Evolutionary conservation across 2,888 invertebrate genomes (phyloP), one percentile per base, ranked within the genome.

Genomic region (Plebejus argus): DNA sequence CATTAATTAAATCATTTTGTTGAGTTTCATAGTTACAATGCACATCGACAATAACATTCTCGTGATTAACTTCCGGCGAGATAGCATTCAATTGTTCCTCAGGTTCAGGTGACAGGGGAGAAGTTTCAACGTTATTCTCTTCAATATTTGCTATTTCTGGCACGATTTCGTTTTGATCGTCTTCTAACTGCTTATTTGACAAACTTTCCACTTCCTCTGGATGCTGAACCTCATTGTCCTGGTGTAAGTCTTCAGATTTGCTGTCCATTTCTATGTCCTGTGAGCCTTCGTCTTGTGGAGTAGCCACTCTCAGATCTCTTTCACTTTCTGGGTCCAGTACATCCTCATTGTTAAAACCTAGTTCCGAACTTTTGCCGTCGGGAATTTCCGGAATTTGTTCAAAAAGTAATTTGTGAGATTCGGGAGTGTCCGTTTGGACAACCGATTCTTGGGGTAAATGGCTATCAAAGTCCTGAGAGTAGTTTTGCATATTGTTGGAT

Each of bases 351-450:
- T 85, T 84, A 82, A 93, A 93, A 58, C 93, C 93, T 85, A 93
- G 82, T 83, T 93, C 93, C 23, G 93, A 93, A 84, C 91, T 93
- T 82, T 94, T 94, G 15, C 93, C 94, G 83, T 93, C 93, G 58
- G 94, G 94, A 81, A 93, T 93, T 88, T 94, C 94, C 33, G 94
- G 94, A 82, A 94, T 94, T 85, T 94, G 93, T 85, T 94, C 94
- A 83, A 93, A 94, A 15, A 94, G 83, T 76, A 94, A 85, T 82
- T 94, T 94, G 82, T 94, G 93, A 88, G 94, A 94, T 89, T 94
- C 94, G 33, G 94, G 94, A 39, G 94, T 93, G 79, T 94, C 94
- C 58, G 94, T 93, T 79, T 90, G 93, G 76, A 86, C 82, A 7
- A 91, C 87, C 77, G 86, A 82, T 56, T 90, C 89, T 79, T 89